phyloP scores from a whole-genome alignment of 2,113 vertebrate species.

The Bubo bubo region DNA sequence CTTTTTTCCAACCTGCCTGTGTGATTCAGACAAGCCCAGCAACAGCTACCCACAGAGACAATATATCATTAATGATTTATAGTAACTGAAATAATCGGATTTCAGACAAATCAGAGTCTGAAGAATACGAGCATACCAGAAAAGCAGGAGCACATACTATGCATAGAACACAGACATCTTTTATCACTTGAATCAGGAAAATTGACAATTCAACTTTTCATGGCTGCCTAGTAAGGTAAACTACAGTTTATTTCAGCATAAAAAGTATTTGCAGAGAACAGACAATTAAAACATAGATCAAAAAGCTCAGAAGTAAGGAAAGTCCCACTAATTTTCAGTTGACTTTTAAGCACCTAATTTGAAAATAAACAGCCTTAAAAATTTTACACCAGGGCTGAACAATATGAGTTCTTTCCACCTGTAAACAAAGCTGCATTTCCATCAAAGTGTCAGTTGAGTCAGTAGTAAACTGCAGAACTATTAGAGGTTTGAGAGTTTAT shows the following conservation, averaged over 20 bases:
- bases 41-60: background rate
- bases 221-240: background rate
- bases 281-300: background rate
- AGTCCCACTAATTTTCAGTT: background rate
- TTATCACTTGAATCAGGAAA: background rate
- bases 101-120: background rate
- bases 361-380: background rate
- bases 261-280: background rate
- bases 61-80: background rate
- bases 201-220: background rate
- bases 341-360: background rate
- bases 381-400: background rate
- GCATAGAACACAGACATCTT: background rate
- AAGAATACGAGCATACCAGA: background rate
- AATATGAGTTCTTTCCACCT: background rate
- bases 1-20: background rate
- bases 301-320: background rate
- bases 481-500: background rate
- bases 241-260: background rate
- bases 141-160: rapidly evolving
- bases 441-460: background rate
- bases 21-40: background rate
- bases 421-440: background rate
- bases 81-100: background rate
- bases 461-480: background rate